Percentiles rank a stretch among this genome's conserved stretches.
These are phyloP conservation scores for Pantala flavescens DNA, from an alignment of 1,140 invertebrate species.

Conservation along the genomic window DNA sequence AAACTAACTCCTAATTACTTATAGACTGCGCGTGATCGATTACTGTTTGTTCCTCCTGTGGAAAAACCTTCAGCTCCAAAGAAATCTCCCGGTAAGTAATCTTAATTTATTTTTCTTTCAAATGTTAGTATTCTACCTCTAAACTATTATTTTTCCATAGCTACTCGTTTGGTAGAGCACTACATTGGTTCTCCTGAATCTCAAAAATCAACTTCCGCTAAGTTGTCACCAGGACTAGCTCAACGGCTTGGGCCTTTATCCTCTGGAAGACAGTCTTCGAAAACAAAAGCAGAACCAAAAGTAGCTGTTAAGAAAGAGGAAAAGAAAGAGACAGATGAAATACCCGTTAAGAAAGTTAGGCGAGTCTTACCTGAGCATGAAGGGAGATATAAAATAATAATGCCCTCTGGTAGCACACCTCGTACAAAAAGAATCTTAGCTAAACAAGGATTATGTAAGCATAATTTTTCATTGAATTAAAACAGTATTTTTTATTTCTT, in stretches of 20 bases:
- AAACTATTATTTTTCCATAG: neutral
- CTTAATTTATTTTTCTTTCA: neutral
- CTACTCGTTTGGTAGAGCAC: neutral
- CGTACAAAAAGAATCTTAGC: slow-evolving; percentile 35
- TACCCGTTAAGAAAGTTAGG: slow-evolving; percentile 30
- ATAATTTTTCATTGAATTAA: too few species aligned
- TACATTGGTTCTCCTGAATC: neutral
- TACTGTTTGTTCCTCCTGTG: slow-evolving; percentile 24
- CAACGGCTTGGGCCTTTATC: slow-evolving; percentile 31
- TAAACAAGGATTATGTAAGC: slow-evolving; percentile 21
- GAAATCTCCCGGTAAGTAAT: neutral
- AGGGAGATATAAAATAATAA: slow-evolving; percentile 37
- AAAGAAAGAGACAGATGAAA: slow-evolving; percentile 20
- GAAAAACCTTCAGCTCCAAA: too few species aligned
- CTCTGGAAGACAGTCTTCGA: slow-evolving; percentile 27
- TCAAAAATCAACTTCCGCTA: neutral
- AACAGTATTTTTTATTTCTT: too few species aligned
- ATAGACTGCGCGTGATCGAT: neutral
- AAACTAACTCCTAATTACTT: neutral
- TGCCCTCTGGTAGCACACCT: slow-evolving; percentile 34
- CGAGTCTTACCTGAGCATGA: slow-evolving; percentile 36
- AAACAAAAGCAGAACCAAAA: slow-evolving; percentile 15
- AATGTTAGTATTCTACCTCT: neutral
- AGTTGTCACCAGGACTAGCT: slow-evolving; percentile 32
- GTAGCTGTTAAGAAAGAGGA: neutral